Percentiles rank a stretch among this genome's conserved stretches.
Evolutionary conservation across 2,113 vertebrate genomes (phyloP).

Genomic region (Syngnathus floridae): DNA sequence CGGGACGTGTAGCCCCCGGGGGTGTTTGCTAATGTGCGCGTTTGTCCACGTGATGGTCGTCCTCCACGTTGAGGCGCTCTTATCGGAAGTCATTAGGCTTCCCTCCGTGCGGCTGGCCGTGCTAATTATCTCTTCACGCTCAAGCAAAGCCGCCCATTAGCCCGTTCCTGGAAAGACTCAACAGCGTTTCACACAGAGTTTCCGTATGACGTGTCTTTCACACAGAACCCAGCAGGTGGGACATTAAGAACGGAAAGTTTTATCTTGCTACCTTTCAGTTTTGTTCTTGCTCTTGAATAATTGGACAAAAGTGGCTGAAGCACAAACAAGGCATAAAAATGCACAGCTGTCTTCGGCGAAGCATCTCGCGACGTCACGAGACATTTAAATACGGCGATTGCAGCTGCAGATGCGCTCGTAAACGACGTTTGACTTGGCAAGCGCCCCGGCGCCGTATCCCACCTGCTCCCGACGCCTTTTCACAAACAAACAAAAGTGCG

Average conservation of each 20-base stretch:
- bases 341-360: background rate
- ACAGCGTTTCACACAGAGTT: background rate
- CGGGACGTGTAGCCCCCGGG: background rate
- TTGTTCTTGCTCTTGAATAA: too few species aligned
- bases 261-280: too few species aligned
- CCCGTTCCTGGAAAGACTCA: slow-evolving; percentile 21
- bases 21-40: slow-evolving; percentile 13
- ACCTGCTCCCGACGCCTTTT: slow-evolving; percentile 53
- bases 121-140: slow-evolving; percentile 61
- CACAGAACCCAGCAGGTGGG: background rate
- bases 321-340: background rate
- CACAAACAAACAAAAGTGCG: background rate
- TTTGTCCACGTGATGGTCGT: slow-evolving; percentile 49
- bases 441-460: slow-evolving; percentile 48
- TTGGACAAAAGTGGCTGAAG: background rate
- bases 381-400: slow-evolving; percentile 63
- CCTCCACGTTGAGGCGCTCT: slow-evolving; percentile 54
- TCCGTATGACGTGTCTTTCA: background rate
- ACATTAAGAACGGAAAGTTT: too few species aligned
- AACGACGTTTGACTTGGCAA: slow-evolving; percentile 57
- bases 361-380: slow-evolving; percentile 8
- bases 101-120: slow-evolving; percentile 22
- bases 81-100: slow-evolving; percentile 61
- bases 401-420: slow-evolving; percentile 64
- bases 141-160: slow-evolving; percentile 37